Evolutionary conservation across 2,888 invertebrate genomes (phyloP).

Genomic region (Ceramica pisi): DNA sequence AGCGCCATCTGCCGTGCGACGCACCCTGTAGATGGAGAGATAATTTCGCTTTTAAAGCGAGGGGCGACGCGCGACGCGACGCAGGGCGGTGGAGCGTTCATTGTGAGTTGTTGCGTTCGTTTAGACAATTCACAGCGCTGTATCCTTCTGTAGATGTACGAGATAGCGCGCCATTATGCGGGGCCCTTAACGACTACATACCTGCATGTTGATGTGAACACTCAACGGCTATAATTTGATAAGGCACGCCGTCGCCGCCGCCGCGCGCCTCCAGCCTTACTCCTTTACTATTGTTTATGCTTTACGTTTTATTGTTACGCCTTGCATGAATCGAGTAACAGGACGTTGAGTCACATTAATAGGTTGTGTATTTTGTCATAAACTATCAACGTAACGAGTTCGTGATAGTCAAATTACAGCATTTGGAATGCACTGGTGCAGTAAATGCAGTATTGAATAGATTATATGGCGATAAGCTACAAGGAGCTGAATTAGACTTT

Average conservation of each 20-base stretch:
- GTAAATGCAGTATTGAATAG: slow-evolving; percentile 29
- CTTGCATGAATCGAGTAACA: slow-evolving; percentile 49
- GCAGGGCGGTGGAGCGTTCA: slow-evolving; percentile 78
- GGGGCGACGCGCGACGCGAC: slow-evolving; percentile 71
- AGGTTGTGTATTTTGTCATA: slow-evolving; percentile 28
- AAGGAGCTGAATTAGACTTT: slow-evolving; percentile 38
- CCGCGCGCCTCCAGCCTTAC: slow-evolving; percentile 49
- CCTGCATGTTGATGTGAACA: slow-evolving; percentile 79
- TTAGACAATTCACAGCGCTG: slow-evolving; percentile 86
- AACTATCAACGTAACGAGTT: slow-evolving; percentile 11
- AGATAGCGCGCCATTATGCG: slow-evolving; percentile 84
- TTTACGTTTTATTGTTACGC: slow-evolving; percentile 47
- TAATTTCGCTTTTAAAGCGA: slow-evolving; percentile 87
- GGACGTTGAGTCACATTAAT: slow-evolving; percentile 34
- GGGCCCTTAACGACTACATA: slow-evolving; percentile 80
- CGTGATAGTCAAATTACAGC: slow-evolving; percentile 34
- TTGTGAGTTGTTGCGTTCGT: slow-evolving; percentile 86
- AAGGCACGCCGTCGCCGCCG: slow-evolving; percentile 75
- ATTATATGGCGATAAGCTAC: slow-evolving; percentile 43
- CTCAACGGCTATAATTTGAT: slow-evolving; percentile 82
- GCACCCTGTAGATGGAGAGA: slow-evolving; percentile 87
- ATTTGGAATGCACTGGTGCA: slow-evolving; percentile 31
- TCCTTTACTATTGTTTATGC: slow-evolving; percentile 53
- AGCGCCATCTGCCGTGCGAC: slow-evolving; percentile 89
- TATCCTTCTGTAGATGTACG: slow-evolving; percentile 80